Conservation (phyloP, 2,797 vertebrate species). For the Sebastes wilsoni region DNA sequence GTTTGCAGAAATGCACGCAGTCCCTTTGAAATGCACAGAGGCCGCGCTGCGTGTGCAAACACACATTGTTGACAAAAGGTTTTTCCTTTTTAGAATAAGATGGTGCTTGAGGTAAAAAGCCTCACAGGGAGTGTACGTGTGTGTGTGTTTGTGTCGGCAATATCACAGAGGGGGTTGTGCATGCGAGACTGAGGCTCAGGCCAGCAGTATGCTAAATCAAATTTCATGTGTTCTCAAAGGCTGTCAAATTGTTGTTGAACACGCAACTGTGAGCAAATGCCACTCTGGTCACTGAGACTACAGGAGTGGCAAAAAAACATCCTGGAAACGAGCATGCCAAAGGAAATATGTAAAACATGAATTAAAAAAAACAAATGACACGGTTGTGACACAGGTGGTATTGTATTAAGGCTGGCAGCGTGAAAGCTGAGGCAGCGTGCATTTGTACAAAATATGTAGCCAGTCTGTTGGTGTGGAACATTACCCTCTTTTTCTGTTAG, state of each 20-base stretch:
- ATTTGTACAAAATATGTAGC: neutral
- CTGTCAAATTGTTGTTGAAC: neutral
- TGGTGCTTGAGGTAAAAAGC: conserved; percentile 42
- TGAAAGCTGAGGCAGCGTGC: neutral
- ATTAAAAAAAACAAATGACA: neutral
- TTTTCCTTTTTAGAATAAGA: conserved; percentile 12
- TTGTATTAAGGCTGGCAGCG: neutral
- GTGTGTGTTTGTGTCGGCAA: neutral
- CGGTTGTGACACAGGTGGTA: neutral
- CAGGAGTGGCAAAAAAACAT: neutral
- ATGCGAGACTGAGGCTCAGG: neutral
- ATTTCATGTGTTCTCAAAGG: conserved; percentile 11
- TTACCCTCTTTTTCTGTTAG: neutral
- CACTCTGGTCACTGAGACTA: neutral
- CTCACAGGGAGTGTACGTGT: neutral
- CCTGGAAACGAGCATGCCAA: neutral
- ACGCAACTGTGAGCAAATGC: neutral
- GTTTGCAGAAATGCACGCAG: conserved; percentile 1
- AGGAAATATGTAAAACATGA: neutral
- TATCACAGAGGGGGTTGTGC: conserved; percentile 1
- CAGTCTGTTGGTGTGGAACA: neutral
- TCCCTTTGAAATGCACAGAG: conserved; percentile 20
- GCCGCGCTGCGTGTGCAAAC: neutral
- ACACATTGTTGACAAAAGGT: conserved; percentile 31
- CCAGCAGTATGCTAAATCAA: neutral